phyloP scores from a whole-genome alignment of 2,797 vertebrate genomes.

The Scomberomorus guttatus region DNA sequence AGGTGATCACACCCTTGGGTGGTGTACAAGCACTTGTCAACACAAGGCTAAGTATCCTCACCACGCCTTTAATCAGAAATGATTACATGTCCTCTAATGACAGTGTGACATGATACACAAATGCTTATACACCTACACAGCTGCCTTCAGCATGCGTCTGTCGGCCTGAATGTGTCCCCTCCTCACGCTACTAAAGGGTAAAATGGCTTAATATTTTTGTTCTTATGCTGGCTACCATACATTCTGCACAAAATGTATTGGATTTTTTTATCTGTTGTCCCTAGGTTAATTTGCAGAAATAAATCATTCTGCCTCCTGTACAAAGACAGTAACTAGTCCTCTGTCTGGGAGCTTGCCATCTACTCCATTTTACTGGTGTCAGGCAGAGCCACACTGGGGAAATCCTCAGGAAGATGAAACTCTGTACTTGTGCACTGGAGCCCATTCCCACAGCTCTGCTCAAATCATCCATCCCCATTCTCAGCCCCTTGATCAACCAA shows the following conservation, averaged over 20 bases:
- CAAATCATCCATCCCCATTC: no score
- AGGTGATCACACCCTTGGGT: conserved; percentile 81
- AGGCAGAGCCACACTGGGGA: no score
- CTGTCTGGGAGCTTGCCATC: no score
- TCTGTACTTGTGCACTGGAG: no score
- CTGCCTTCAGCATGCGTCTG: conserved; percentile 26
- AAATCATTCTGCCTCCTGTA: conserved; percentile 48
- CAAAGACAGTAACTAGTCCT: conserved; percentile 20
- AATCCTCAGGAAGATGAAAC: no score
- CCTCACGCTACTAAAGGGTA: conserved; percentile 13
- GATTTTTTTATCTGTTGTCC: conserved; percentile 23
- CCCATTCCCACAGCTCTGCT: no score
- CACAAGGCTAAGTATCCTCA: conserved; percentile 66
- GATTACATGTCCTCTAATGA: conserved; percentile 74
- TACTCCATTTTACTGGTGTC: no score
- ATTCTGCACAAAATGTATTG: conserved; percentile 20
- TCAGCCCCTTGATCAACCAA: no score
- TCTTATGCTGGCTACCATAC: conserved; percentile 1
- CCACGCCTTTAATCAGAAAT: conserved; percentile 75
- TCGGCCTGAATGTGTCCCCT: conserved; percentile 18
- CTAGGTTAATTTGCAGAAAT: conserved; percentile 57
- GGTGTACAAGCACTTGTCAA: conserved; percentile 73
- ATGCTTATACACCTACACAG: background rate
- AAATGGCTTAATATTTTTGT: conserved; percentile 37
- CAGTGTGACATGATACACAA: conserved; percentile 39